These are phyloP conservation scores for Ctenodactylus gundi DNA, from an alignment of 2,113 vertebrate species.

Conservation along the genomic window DNA sequence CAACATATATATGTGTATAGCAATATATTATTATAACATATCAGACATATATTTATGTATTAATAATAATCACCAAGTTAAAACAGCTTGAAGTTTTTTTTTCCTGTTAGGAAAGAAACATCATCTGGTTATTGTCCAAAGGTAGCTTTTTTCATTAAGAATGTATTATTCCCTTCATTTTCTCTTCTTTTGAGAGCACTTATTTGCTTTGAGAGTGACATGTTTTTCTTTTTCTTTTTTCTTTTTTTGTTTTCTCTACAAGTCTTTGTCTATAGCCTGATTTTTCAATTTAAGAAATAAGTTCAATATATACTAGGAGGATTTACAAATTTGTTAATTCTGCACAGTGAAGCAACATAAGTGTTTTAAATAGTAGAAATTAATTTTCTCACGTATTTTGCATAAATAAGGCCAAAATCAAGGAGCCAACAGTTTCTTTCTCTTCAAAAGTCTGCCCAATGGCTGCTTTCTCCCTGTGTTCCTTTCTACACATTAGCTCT, in stretches of 20 bases:
- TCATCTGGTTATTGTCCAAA: background rate
- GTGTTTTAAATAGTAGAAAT: background rate
- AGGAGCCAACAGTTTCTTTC: background rate
- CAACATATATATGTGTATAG: background rate
- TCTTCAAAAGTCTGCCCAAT: background rate
- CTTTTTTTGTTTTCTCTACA: background rate
- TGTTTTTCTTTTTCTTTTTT: background rate
- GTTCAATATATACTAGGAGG: background rate
- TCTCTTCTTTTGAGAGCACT: background rate
- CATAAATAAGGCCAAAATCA: background rate
- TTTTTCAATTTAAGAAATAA: background rate
- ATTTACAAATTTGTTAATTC: background rate
- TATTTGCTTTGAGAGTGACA: background rate
- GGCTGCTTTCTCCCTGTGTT: background rate
- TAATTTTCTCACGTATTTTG: background rate
- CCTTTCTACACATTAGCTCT: accelerated
- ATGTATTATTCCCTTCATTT: background rate
- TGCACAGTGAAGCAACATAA: background rate
- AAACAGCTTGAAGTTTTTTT: background rate
- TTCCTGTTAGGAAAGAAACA: background rate
- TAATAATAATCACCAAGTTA: too few species aligned
- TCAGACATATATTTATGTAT: background rate
- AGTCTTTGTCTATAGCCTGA: too few species aligned
- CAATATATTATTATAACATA: background rate
- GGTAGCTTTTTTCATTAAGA: background rate